Conservation (phyloP, 2,888 invertebrate species). For the Macrosoma leucophasiata region DNA sequence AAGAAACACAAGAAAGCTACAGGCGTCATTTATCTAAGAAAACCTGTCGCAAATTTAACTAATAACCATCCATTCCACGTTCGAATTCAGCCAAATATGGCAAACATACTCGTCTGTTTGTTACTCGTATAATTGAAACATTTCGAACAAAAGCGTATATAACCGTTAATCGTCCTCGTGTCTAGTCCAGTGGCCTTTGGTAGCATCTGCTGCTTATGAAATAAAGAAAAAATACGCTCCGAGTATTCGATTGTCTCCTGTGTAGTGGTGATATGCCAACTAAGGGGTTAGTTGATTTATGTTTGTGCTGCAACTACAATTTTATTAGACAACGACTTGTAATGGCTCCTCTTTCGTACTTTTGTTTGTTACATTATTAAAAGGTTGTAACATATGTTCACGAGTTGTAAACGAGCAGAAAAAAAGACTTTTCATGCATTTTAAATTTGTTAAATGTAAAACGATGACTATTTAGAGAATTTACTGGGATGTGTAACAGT, state of each 20-base stretch:
- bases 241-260: conserved; percentile 39
- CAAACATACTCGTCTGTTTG: conserved; percentile 9
- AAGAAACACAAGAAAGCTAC: too few relatives aligned
- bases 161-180: conserved; percentile 43
- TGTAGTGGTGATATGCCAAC: conserved; percentile 38
- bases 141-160: conserved; percentile 36
- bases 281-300: conserved; percentile 18
- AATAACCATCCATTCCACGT: conserved; percentile 15
- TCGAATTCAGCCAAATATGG: conserved; percentile 14
- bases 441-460: too few relatives aligned
- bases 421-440: too few relatives aligned
- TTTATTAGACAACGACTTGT: too few relatives aligned
- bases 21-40: too few relatives aligned
- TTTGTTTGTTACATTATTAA: too few relatives aligned
- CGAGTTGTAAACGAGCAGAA: too few relatives aligned
- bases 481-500: too few relatives aligned
- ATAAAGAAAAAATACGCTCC: conserved; percentile 41
- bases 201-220: conserved; percentile 56
- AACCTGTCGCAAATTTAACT: conserved; percentile 6
- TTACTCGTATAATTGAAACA: conserved; percentile 56
- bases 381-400: too few relatives aligned
- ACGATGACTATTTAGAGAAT: too few relatives aligned
- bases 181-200: conserved; percentile 49
- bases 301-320: too few relatives aligned
- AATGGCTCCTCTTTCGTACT: too few relatives aligned